These are phyloP conservation scores for Drosophila chauvacae DNA, from an alignment of 1,140 invertebrate genomes.

Conservation along the genomic window DNA sequence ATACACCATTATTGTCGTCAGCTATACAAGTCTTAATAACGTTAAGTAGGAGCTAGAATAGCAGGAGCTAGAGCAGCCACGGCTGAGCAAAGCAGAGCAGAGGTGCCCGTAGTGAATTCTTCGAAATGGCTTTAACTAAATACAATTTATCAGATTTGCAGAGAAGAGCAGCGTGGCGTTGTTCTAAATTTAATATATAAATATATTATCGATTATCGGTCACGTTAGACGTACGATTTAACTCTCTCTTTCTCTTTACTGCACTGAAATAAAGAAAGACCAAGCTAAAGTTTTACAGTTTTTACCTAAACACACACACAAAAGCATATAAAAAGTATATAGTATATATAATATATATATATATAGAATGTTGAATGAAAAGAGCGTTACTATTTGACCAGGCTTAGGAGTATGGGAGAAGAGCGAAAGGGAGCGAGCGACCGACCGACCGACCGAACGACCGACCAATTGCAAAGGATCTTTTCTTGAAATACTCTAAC, in stretches of 20 bases:
- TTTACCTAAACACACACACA: slow-evolving; percentile 39
- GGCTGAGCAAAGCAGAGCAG: slow-evolving; percentile 18
- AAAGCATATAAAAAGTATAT: slow-evolving; percentile 15
- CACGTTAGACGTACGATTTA: slow-evolving; percentile 45
- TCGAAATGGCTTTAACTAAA: slow-evolving; percentile 81
- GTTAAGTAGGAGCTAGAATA: slow-evolving; percentile 31
- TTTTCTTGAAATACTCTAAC: slow-evolving; percentile 47
- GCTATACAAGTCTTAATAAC: slow-evolving; percentile 48
- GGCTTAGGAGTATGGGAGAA: slow-evolving; percentile 14
- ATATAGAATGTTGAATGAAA: slow-evolving; percentile 29
- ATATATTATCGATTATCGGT: slow-evolving; percentile 16
- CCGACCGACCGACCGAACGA: slow-evolving; percentile 84
- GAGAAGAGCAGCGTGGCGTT: slow-evolving; percentile 12
- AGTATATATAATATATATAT: slow-evolving; percentile 30
- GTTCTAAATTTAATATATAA: slow-evolving; percentile 25
- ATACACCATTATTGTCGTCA: slow-evolving; percentile 24
- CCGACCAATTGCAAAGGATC: slow-evolving; percentile 74
- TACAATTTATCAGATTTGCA: slow-evolving; percentile 59
- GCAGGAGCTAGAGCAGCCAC: neutral
- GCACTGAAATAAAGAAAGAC: slow-evolving; percentile 33
- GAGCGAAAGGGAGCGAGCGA: slow-evolving; percentile 65
- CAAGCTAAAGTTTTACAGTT: slow-evolving; percentile 46
- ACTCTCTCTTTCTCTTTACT: slow-evolving; percentile 21
- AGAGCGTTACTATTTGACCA: slow-evolving; percentile 30
- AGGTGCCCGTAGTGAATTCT: slow-evolving; percentile 79